Evolutionary conservation across 2,888 invertebrate genomes (phyloP), one percentile per base, ranked within the genome.

Genomic region (Volucella inanis): DNA sequence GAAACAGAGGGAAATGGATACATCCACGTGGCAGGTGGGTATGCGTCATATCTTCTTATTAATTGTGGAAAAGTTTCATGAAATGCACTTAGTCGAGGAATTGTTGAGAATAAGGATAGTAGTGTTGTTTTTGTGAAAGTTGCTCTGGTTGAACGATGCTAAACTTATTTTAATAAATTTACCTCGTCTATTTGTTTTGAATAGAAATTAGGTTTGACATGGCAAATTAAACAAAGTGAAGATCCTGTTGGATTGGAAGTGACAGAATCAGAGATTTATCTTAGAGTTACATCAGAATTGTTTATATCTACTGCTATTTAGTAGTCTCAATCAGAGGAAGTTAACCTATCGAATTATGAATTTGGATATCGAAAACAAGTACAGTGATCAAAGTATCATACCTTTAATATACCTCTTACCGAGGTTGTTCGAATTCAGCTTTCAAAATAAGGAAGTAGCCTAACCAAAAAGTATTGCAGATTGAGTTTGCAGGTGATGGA

Each of bases 51-150:
- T 31, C 31, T 31, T 15, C 15, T 45, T 41, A 68, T n/a, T 31
- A 70, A 39, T 49, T 70, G 70, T 31, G 31, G 47, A 57, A 59
- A 57, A 57, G 12, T 57, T 70, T 3, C 38, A 12, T 59, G 3
- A 52, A 49, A 59, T 70, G 57, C 57, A 59, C 39, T 47, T 49
- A 49, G 39, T 47, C 43, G 49, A 38, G 31, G 45, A 18, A 45
- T 18, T 49, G 3, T 10, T 12, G 12, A 18, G 39, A 3, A 31
- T 6, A 6, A 6, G 31, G 6, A 31, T 31, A 1, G 31, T 6
- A 31, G 31, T 6, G 38, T 39, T 49, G 57, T 39, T 15, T 71
- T 11, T n/a, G 18, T 61, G 39, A 18, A 61, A 71, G 3, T 41
- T 11, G 43, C 18, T 11, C 8, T 14, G 38, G 41, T n/a, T 50